Percentiles rank a stretch among this genome's conserved stretches.
Evolutionary conservation across 2,888 invertebrate genomes (phyloP).

Genomic region (Cistogaster globosa): DNA sequence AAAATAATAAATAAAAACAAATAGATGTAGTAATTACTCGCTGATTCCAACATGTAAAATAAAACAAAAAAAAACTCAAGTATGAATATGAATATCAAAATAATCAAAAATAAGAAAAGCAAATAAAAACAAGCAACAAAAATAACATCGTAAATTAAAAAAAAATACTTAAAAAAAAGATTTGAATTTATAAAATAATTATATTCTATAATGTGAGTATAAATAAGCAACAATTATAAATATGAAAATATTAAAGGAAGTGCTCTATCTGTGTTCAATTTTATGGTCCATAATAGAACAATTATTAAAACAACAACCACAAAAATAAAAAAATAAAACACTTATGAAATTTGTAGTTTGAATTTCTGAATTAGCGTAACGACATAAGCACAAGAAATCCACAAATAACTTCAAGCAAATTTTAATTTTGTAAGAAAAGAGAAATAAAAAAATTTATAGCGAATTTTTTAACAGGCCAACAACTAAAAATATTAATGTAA

Average conservation of each 20-base stretch:
- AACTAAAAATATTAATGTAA: no score
- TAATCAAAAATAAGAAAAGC: constrained; percentile 2
- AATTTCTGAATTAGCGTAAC: constrained; percentile 30
- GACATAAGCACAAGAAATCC: background rate
- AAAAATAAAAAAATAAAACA: background rate
- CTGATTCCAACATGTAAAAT: background rate
- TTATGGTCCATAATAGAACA: constrained; percentile 19
- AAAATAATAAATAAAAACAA: background rate
- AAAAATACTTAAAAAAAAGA: background rate
- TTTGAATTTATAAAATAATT: constrained; percentile 21
- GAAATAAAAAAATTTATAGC: no score
- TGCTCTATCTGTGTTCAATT: constrained; percentile 34
- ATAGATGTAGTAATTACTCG: background rate
- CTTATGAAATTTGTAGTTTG: constrained; percentile 15
- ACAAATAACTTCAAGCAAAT: no score
- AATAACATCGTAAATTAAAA: constrained; percentile 46
- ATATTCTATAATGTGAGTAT: background rate
- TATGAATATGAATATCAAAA: constrained; percentile 44
- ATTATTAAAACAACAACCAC: background rate
- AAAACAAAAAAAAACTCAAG: constrained; percentile 55
- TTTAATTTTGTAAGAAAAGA: no score
- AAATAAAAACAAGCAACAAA: constrained; percentile 34
- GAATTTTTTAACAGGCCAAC: no score
- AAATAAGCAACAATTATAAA: constrained; percentile 5
- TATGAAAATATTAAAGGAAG: constrained; percentile 42